Evolutionary conservation across 2,797 vertebrate genomes (phyloP), one percentile per base, ranked within the genome.

Genomic region (Muscicapa comitata): DNA sequence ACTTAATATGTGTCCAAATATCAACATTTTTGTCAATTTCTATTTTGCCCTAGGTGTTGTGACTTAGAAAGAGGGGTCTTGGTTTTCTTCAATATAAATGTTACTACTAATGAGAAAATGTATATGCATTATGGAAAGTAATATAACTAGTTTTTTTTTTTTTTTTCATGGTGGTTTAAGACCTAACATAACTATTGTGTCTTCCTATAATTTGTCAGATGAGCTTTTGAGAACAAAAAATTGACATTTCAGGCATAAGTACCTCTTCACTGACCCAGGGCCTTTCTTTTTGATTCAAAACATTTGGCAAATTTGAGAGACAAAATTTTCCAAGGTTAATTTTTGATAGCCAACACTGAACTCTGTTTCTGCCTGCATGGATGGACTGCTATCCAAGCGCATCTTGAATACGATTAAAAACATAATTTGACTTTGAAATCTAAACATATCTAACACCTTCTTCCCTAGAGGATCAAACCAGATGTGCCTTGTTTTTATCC

Each of bases 351-450:
- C 75, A 59, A 35, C 40, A 40, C 24, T 45, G 17, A 91, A 74
- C 74, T 61, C 89, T 76, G 37, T 43, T 42, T 82, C 82, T 91
- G 61, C 43, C 70, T 83, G 58, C 68, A 61, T 76, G 71, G 81
- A 42, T 89, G 86, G 86, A 87, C 77, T 88, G 58, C 48, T 94
- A 88, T 84, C 73, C 89, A 93, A 91, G 79, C 5, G 2, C 73
- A 95, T 79, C 83, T 51, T 73, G 72, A 92, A 94, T 84, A 48
- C 1, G 13, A 86, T 95, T 95, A 93, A 91, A 96, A 93, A 73
- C 72, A 85, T 91, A 83, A 90, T 92, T 89, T 93, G 76, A 87
- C 89, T 94, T 95, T 90, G 82, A 95, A 94, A 94, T 88, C 88
- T 51, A 83, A 93, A 86, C 7, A 4, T 86, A 90, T 93, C 91